These are phyloP conservation scores for Gasterosteus nipponicus DNA, from an alignment of 2,113 vertebrate species.

Conservation along the genomic window DNA sequence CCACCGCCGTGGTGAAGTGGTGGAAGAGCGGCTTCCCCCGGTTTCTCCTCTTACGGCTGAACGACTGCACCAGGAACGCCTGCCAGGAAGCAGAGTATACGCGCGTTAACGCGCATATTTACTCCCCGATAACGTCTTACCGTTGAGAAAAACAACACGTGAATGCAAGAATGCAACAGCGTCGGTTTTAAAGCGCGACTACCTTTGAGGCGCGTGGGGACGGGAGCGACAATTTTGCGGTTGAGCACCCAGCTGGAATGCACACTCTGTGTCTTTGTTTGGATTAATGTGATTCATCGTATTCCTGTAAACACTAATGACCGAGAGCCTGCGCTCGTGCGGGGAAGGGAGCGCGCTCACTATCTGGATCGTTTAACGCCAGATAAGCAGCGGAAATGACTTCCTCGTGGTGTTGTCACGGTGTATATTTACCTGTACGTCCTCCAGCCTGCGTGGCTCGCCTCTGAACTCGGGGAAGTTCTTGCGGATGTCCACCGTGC, in stretches of 20 bases:
- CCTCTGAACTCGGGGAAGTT: constrained; percentile 94
- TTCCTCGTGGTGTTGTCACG: not conserved
- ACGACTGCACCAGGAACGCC: constrained; percentile 92
- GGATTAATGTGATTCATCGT: not conserved
- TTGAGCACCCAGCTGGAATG: not conserved
- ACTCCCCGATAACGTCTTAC: too few relatives aligned
- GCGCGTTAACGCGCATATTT: not conserved
- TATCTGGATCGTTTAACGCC: not conserved
- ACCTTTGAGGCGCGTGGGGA: not conserved
- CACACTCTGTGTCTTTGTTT: not conserved
- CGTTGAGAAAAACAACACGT: too few relatives aligned
- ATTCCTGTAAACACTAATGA: not conserved
- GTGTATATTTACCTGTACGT: constrained; percentile 84
- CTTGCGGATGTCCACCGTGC: constrained; percentile 90
- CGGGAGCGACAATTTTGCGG: not conserved
- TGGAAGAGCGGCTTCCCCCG: constrained; percentile 94
- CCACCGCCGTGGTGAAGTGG: constrained; percentile 97
- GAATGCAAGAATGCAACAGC: not conserved
- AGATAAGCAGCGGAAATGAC: not conserved
- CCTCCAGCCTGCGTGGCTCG: constrained; percentile 88
- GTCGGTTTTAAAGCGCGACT: not conserved
- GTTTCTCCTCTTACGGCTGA: constrained; percentile 91
- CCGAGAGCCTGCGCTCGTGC: not conserved
- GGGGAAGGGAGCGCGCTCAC: not conserved
- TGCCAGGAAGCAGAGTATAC: constrained; percentile 37